Base-by-base conservation (phyloP, 2,797 vertebrate species). In the Aplochiton taeniatus region DNA sequence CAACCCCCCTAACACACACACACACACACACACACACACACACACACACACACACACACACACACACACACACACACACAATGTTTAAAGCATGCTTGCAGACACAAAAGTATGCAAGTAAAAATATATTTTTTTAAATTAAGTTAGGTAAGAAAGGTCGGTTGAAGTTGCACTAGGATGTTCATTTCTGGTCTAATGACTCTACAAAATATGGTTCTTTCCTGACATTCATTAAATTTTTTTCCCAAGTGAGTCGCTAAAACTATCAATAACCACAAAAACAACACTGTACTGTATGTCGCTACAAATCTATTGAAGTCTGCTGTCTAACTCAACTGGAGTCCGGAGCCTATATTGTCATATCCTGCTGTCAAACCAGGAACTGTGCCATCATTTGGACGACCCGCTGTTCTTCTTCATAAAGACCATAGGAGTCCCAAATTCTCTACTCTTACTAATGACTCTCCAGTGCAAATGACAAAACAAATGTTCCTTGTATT, bases 191-290 rank as follows among this genome's bases (percentile, higher is more conserved):
- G 6, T 3, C 31, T 31, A 3, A 31, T 31, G 31, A 31, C 52
- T 20, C 20, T 53, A 20, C 1, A 42, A 41, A 13, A 10, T 10
- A 56, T 55, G 13, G 16, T 52, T 57, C 31, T 41, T 48, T 53
- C 51, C 10, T 48, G 11, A 45, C 47, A 43, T 53, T 51, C 61
- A 62, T 74, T 83, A 81, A 43, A 79, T 78, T 79, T 74, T 79
- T 74, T 43, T 63, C 68, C 66, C 65, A 43, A 50, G 74, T 66
- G 78, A 70, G 73, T 69, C 31, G 4, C 46, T 48, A 60, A 79
- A 87, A 88, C 2, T 81, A 91, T 88, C 88, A 87, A 81, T 89
- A 83, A 87, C 69, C 72, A 79, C 58, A 80, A 79, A 84, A 77
- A 82, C 84, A 64, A 80, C 65, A 55, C 67, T 51, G 63, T 17